Evolutionary conservation across 2,113 vertebrate species (phyloP).

Genomic region (Neomonachus schauinslandi): DNA sequence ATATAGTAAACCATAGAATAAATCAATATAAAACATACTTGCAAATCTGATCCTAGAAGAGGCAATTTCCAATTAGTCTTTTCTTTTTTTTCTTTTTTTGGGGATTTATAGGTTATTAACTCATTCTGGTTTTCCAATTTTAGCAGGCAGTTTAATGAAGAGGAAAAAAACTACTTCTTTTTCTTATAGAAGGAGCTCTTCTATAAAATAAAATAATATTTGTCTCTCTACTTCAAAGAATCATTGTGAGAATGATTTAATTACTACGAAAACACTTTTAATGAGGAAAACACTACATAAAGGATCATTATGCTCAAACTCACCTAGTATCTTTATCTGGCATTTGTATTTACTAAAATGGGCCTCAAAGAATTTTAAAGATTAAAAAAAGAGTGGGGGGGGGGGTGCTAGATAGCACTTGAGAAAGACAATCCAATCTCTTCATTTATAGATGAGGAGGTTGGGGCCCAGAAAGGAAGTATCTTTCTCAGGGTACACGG

Average conservation of each 20-base stretch:
- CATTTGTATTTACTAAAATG: constrained; percentile 44
- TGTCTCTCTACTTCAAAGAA: constrained; percentile 9
- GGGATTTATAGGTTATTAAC: not conserved
- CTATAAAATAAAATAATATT: not conserved
- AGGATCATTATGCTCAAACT: constrained; percentile 40
- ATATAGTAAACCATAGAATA: not conserved
- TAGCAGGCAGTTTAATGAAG: not conserved
- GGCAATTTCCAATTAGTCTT: not conserved
- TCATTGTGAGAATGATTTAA: constrained; percentile 24
- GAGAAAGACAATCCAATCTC: not conserved
- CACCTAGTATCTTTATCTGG: not conserved
- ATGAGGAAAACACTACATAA: not conserved
- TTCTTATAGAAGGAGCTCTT: not conserved
- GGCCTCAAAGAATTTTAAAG: not conserved
- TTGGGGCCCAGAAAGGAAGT: not conserved
- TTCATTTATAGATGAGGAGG: not conserved
- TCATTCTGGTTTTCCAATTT: constrained; percentile 39
- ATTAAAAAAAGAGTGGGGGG: not conserved
- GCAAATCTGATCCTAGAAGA: not conserved
- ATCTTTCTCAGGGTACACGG: not conserved
- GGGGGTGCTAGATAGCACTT: not conserved
- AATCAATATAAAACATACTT: constrained; percentile 45
- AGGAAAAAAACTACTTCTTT: not conserved
- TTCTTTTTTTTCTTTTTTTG: not conserved
- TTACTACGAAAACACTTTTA: constrained; percentile 44